phyloP scores from a whole-genome alignment of 2,888 invertebrate genomes.

The Xestoiulus laeticollis region DNA sequence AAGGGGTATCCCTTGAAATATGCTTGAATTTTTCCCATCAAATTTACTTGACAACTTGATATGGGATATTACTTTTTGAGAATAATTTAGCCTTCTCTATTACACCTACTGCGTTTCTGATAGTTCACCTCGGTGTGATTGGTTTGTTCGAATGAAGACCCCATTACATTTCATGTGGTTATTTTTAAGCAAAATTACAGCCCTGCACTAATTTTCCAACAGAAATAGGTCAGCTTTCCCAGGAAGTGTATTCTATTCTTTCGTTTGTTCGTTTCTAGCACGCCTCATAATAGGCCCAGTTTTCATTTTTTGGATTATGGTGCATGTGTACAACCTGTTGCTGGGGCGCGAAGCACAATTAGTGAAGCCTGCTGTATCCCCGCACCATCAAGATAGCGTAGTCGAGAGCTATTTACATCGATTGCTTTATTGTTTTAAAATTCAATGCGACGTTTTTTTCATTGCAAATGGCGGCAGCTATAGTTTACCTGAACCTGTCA shows the following conservation, averaged over 20 bases:
- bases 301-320: constrained; percentile 5
- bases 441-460: neutral
- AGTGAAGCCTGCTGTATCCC: neutral
- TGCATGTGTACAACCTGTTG: neutral
- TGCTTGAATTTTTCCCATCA: no score
- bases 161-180: neutral
- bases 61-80: no score
- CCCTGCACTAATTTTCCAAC: neutral
- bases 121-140: neutral
- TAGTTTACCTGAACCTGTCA: neutral
- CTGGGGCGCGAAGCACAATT: constrained; percentile 11
- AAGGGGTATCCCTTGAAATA: no score
- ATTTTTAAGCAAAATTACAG: neutral
- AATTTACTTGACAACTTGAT: neutral
- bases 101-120: neutral
- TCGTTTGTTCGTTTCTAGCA: neutral
- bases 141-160: neutral
- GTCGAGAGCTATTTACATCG: neutral
- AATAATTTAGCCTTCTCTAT: neutral
- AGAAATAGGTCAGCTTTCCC: neutral
- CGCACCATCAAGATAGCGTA: neutral
- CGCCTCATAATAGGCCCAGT: neutral
- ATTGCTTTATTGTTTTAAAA: constrained; percentile 16
- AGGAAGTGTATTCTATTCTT: constrained; percentile 3
- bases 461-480: neutral